A percentile compares a stretch with the other conserved stretches of the same genome.
phyloP scores from a whole-genome alignment of 1,140 invertebrate species.

The Drosophila truncata region DNA sequence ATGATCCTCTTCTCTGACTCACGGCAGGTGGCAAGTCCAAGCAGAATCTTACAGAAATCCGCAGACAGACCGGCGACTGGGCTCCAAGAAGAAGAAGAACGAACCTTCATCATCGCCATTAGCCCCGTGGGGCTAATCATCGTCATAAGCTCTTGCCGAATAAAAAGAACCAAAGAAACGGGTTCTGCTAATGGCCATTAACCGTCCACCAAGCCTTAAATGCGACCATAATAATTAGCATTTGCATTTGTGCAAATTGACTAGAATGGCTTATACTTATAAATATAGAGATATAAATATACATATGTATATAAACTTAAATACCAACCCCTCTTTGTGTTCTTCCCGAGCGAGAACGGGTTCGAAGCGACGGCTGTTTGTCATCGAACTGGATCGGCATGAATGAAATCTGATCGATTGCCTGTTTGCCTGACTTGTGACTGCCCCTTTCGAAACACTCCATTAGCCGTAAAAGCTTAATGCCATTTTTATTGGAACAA shows the following conservation, averaged over 20 bases:
- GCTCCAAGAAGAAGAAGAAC: background rate
- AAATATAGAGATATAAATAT: slow-evolving; percentile 79
- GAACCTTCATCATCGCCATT: slow-evolving; percentile 26
- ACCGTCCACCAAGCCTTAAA: slow-evolving; percentile 25
- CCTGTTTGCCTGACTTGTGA: slow-evolving; percentile 2
- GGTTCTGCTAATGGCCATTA: slow-evolving; percentile 57
- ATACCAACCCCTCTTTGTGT: slow-evolving; percentile 33
- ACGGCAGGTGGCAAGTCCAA: background rate
- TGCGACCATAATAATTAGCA: slow-evolving; percentile 54
- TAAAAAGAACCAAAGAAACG: slow-evolving; percentile 34
- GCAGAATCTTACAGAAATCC: slow-evolving; percentile 60
- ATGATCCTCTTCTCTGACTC: slow-evolving; percentile 21
- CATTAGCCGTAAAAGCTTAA: slow-evolving; percentile 41
- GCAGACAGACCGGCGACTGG: slow-evolving; percentile 63
- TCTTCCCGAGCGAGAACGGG: slow-evolving; percentile 9
- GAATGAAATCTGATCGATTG: slow-evolving; percentile 44
- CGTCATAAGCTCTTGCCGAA: slow-evolving; percentile 11
- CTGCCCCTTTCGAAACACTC: slow-evolving; percentile 22
- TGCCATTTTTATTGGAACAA: slow-evolving; percentile 34
- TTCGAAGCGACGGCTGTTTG: slow-evolving; percentile 17
- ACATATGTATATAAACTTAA: background rate
- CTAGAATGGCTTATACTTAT: slow-evolving; percentile 71
- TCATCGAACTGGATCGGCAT: slow-evolving; percentile 43
- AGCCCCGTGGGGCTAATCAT: slow-evolving; percentile 30
- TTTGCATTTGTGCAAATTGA: slow-evolving; percentile 80